Evolutionary conservation across 2,113 vertebrate species (phyloP).

Genomic region (Alces alces): DNA sequence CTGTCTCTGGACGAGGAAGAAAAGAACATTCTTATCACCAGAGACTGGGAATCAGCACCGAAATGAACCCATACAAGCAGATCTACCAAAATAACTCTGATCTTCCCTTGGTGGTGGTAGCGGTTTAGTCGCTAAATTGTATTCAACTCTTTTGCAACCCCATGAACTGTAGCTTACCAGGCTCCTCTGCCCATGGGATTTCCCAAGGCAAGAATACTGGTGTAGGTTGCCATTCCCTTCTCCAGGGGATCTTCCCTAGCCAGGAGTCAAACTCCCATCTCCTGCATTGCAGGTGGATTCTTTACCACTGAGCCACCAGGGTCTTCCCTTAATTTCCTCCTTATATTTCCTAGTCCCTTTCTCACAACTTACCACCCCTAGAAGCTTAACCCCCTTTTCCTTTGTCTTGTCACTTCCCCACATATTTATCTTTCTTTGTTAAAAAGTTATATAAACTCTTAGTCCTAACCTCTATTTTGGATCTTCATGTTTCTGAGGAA

Average conservation of each 20-base stretch:
- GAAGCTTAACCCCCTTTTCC: background rate
- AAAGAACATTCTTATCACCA: background rate
- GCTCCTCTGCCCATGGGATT: background rate
- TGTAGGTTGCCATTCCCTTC: background rate
- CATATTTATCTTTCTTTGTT: background rate
- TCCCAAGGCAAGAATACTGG: background rate
- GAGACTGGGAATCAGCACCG: background rate
- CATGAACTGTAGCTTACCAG: background rate
- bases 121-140: fast-evolving
- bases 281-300: background rate
- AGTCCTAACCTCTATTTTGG: background rate
- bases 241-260: background rate
- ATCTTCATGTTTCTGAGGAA: background rate
- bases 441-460: background rate
- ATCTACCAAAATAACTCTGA: background rate
- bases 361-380: background rate
- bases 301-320: background rate
- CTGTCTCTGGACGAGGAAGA: background rate
- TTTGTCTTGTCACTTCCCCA: background rate
- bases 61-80: background rate
- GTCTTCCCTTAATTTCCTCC: background rate
- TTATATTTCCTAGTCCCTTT: background rate
- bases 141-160: background rate
- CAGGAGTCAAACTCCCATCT: background rate
- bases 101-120: background rate